Base-by-base conservation (phyloP, 2,888 invertebrate genomes). In the Charanyca ferruginea region DNA sequence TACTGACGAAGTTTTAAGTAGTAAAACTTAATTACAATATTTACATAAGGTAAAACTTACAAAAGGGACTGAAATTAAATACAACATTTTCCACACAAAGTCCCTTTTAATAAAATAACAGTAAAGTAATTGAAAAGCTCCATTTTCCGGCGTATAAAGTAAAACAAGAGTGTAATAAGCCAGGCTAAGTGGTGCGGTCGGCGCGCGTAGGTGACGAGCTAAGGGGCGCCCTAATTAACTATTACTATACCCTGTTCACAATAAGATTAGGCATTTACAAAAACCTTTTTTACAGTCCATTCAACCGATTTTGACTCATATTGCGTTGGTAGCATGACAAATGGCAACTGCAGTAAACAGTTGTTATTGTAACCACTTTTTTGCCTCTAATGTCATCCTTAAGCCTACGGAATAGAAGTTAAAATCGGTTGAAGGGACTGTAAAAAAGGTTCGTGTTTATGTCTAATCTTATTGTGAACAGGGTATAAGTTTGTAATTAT, bases 401-500 rank as follows among this genome's bases (percentile, higher is more conserved):
- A n/a, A n/a, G n/a, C n/a, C n/a, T n/a, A n/a, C n/a, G n/a, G n/a
- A n/a, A n/a, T n/a, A n/a, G n/a, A n/a, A n/a, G n/a, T n/a, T n/a
- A n/a, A n/a, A n/a, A n/a, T n/a, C n/a, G n/a, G n/a, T n/a, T n/a
- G n/a, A n/a, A n/a, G n/a, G n/a, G n/a, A n/a, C n/a, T n/a, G n/a
- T n/a, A n/a, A n/a, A n/a, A n/a, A n/a, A n/a, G n/a, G n/a, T n/a
- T n/a, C n/a, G n/a, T n/a, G n/a, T n/a, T n/a, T n/a, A n/a, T n/a
- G n/a, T n/a, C n/a, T n/a, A n/a, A n/a, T n/a, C n/a, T n/a, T n/a
- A n/a, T n/a, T n/a, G n/a, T n/a, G n/a, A n/a, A n/a, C n/a, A n/a
- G n/a, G n/a, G n/a, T n/a, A n/a, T n/a, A 66, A 58, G 52, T 53
- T 57, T 35, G 20, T 57, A 25, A 53, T 67, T 57, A 73, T 60